Evolutionary conservation across 2,113 vertebrate species (phyloP).

Genomic region (Ceyx melanurus): DNA sequence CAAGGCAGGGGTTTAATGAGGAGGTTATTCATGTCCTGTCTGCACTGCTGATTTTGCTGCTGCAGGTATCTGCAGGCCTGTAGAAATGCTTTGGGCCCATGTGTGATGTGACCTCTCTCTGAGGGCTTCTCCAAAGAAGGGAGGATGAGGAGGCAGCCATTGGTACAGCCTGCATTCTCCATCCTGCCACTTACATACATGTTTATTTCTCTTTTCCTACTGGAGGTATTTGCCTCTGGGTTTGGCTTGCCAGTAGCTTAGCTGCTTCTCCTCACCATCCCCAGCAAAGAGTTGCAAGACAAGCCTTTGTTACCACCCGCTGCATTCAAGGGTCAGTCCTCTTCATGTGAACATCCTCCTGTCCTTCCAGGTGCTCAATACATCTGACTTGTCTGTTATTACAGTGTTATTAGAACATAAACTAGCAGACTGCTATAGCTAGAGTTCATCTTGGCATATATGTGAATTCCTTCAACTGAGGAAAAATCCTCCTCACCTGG

Average conservation of each 20-base stretch:
- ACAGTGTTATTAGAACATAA: background rate
- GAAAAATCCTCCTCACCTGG: background rate
- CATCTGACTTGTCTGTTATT: background rate
- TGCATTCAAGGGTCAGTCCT: too few relatives aligned
- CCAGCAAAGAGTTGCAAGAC: background rate
- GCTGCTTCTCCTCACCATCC: background rate
- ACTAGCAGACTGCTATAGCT: background rate
- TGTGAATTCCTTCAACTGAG: background rate
- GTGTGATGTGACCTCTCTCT: background rate
- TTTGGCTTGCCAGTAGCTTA: background rate
- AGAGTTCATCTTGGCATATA: background rate
- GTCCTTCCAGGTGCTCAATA: background rate
- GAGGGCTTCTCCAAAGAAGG: background rate
- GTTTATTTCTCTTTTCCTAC: background rate
- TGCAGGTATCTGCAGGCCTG: background rate
- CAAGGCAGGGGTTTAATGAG: constrained; percentile 31
- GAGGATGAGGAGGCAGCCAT: background rate
- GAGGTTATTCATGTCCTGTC: constrained; percentile 14
- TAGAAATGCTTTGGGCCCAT: background rate
- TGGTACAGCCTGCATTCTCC: background rate
- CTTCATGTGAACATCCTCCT: background rate
- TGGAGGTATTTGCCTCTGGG: background rate
- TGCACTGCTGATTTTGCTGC: background rate
- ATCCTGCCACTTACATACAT: background rate
- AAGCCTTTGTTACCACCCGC: background rate